A percentile compares a stretch with the other conserved stretches of the same genome.
These are phyloP conservation scores for Acanthurus lineatus DNA, from an alignment of 2,797 vertebrate species.

Conservation along the genomic window DNA sequence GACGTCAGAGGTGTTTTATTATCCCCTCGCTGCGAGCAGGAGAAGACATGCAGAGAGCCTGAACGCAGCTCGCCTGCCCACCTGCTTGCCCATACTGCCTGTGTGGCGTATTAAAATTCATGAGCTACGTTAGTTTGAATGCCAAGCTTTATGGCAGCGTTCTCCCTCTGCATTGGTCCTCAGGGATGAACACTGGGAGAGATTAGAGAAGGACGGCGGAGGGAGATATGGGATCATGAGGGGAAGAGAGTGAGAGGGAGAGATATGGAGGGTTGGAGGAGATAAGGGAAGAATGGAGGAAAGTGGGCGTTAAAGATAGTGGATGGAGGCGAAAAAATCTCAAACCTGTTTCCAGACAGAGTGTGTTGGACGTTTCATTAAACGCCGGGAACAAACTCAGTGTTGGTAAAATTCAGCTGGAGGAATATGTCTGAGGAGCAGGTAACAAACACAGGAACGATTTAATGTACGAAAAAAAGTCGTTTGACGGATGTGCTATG, in stretches of 20 bases:
- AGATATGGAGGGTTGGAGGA: conserved; percentile 52
- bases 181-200: conserved; percentile 56
- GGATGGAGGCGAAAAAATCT: conserved; percentile 31
- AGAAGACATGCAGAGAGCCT: conserved; percentile 37
- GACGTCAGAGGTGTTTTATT: conserved; percentile 66
- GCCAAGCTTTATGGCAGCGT: conserved; percentile 74
- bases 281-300: conserved; percentile 47
- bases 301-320: conserved; percentile 23
- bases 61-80: conserved; percentile 36
- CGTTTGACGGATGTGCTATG: too few species aligned
- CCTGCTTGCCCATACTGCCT: conserved; percentile 49
- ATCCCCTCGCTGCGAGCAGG: conserved; percentile 24
- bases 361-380: conserved; percentile 24
- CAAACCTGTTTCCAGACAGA: neutral
- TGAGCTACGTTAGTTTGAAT: conserved; percentile 73
- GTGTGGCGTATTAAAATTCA: conserved; percentile 77
- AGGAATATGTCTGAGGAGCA: too few species aligned
- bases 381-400: conserved; percentile 1
- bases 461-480: too few species aligned
- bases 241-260: conserved; percentile 38
- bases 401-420: conserved; percentile 6
- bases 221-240: conserved; percentile 64
- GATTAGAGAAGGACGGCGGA: conserved; percentile 67
- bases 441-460: too few species aligned
- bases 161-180: conserved; percentile 65